Evolutionary conservation across 2,113 vertebrate species (phyloP), one percentile per base, ranked within the genome.

Genomic region (Xenopus borealis): DNA sequence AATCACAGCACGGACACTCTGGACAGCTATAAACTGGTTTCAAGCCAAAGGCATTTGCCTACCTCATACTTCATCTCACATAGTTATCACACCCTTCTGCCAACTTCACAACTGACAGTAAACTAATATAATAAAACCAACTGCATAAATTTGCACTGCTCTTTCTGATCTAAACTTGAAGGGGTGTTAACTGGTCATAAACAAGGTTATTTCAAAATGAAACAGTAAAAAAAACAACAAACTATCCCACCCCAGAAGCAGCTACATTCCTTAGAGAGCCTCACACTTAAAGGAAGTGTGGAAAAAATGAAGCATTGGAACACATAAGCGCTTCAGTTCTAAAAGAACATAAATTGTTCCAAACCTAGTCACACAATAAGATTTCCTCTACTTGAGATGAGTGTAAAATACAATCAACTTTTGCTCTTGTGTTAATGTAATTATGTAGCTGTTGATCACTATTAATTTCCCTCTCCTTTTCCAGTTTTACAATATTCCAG

Each of bases 1-100:
- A 75, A 14, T 75, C 66, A 69, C 3, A 44, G 40, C n/a, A 62
- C 57, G 40, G 65, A 75, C 65, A 75, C 18, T 23, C 18, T 69
- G 57, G 57, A 69, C 66, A 62, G 55, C 44, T 11, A 66, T 59
- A 67, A 18, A 66, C 55, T 40, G 57, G 44, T n/a, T 50, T 8
- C 44, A 62, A 23, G 57, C 55, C 73, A 68, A 62, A 18, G 47
- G 45, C 46, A 62, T 69, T 40, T 18, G 66, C 27, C 27, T 19
- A 9, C 73, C 66, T n/a, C 55, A 62, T 75, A 69, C 53, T 27
- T 62, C 66, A 20, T 18, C 18, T 23, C 33, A 10, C 18, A 23
- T 19, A 50, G 18, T 50, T 45, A 19, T 53, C 66, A 69, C 58
- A 61, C 73, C 55, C 66, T 33, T 62, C 45, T 76, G 66, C 40